Conservation (phyloP, 2,113 vertebrate genomes). For the Myodes glareolus region DNA sequence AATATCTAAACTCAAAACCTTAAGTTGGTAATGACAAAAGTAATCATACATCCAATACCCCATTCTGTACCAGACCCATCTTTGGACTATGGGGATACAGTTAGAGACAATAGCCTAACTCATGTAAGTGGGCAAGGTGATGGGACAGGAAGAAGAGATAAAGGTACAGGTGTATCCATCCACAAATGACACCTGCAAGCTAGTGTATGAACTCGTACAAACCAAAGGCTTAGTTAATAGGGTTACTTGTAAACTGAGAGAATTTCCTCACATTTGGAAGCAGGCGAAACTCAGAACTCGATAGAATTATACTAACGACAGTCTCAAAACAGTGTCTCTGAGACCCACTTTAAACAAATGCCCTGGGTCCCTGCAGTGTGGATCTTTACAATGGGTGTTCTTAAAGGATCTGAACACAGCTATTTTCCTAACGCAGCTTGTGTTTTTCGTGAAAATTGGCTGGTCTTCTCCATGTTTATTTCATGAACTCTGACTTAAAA, state of each 20-base stretch:
- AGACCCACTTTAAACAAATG: not conserved
- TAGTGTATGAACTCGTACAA: not conserved
- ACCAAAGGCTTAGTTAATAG: not conserved
- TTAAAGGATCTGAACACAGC: not conserved
- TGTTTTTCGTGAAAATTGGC: not conserved
- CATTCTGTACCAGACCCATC: not conserved
- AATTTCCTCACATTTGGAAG: not conserved
- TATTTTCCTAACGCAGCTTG: not conserved
- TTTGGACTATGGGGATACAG: not conserved
- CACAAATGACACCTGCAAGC: not conserved
- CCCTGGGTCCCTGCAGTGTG: not conserved
- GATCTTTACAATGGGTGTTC: not conserved
- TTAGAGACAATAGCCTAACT: not conserved
- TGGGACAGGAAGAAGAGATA: not conserved
- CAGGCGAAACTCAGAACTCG: not conserved
- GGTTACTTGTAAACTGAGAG: not conserved
- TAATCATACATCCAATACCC: not conserved
- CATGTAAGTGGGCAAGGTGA: rapidly evolving
- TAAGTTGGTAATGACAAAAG: not conserved
- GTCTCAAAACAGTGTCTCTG: not conserved
- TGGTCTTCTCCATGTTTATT: not conserved
- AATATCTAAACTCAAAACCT: not conserved
- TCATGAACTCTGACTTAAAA: not conserved
- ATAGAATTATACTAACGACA: not conserved
- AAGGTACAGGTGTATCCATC: no score